A percentile compares a stretch with the other conserved stretches of the same genome.
phyloP scores from a whole-genome alignment of 2,113 vertebrate species.

The Scophthalmus maximus region DNA sequence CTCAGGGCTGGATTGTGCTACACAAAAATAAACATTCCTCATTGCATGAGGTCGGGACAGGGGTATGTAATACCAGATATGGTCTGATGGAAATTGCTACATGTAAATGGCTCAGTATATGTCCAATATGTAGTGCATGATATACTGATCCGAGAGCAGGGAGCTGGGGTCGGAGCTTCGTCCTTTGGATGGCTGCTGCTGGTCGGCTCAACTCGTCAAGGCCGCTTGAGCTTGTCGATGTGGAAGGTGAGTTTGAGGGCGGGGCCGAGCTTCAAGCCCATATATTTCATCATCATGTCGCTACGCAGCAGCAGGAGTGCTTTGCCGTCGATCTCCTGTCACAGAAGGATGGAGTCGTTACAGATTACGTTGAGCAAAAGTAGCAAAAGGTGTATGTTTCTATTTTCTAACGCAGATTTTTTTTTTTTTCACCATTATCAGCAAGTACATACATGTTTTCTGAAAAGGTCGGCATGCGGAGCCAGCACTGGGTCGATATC shows the following conservation, averaged over 20 bases:
- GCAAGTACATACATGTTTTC: conserved; percentile 89
- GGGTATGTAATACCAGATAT: conserved; percentile 40
- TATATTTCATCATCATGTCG: conserved; percentile 98
- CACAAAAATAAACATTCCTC: conserved; percentile 71
- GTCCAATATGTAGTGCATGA: conserved; percentile 66
- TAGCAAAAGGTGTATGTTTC: not conserved
- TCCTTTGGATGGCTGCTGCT: conserved; percentile 56
- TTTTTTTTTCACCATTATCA: not conserved
- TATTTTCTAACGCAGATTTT: not conserved
- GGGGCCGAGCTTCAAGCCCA: conserved; percentile 97
- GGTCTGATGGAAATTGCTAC: conserved; percentile 63
- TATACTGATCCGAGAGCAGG: conserved; percentile 60
- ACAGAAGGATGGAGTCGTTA: not conserved
- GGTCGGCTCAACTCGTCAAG: conserved; percentile 80
- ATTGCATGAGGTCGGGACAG: conserved; percentile 59
- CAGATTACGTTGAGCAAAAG: not conserved
- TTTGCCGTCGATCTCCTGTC: conserved; percentile 93
- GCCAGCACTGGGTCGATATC: conserved; percentile 94
- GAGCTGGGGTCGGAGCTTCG: conserved; percentile 20
- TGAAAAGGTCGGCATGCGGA: conserved; percentile 95
- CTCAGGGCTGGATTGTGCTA: conserved; percentile 74
- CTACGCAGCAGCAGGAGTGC: conserved; percentile 91
- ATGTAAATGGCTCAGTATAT: conserved; percentile 51
- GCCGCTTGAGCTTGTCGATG: conserved; percentile 96
- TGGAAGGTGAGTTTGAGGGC: conserved; percentile 97